phyloP scores from a whole-genome alignment of 1,140 invertebrate species.

The Ceratoteleas bidentatus region DNA sequence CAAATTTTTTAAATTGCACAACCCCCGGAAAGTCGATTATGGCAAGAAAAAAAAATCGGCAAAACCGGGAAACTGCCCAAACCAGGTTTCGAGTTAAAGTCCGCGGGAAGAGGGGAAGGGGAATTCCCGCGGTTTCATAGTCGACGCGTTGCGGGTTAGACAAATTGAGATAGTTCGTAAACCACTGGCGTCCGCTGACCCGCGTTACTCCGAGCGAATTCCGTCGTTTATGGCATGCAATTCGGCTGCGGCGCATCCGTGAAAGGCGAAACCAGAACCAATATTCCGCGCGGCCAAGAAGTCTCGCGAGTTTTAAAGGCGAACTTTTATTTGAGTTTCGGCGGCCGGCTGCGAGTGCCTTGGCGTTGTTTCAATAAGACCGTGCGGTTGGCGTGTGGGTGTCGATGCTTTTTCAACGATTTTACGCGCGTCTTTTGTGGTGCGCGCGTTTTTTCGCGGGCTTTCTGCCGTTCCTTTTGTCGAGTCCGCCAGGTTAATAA shows the following conservation, averaged over 20 bases:
- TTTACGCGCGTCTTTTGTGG: neutral
- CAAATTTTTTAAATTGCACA: no score
- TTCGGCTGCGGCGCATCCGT: constrained; percentile 48
- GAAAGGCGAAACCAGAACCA: constrained; percentile 42
- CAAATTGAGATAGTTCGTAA: constrained; percentile 82
- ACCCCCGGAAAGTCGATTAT: no score
- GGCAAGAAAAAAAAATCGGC: no score
- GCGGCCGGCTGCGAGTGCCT: neutral
- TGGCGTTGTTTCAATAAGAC: neutral
- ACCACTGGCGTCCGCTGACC: constrained; percentile 77
- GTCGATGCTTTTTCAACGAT: neutral
- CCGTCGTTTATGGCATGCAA: constrained; percentile 57
- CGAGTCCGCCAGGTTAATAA: neutral
- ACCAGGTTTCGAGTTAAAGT: no score
- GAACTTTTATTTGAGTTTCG: neutral
- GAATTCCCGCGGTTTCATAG: constrained; percentile 79
- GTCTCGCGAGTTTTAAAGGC: neutral
- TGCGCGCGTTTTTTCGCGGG: neutral
- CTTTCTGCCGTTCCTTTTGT: neutral
- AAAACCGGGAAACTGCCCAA: no score
- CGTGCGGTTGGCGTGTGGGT: neutral
- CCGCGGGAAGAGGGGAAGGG: constrained; percentile 61
- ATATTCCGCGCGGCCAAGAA: constrained; percentile 14
- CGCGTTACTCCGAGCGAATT: constrained; percentile 65
- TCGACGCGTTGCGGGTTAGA: constrained; percentile 79